Percentiles rank a stretch among this genome's conserved stretches.
Conservation (phyloP, 2,888 invertebrate species). For the Anagyrus pseudococci region DNA sequence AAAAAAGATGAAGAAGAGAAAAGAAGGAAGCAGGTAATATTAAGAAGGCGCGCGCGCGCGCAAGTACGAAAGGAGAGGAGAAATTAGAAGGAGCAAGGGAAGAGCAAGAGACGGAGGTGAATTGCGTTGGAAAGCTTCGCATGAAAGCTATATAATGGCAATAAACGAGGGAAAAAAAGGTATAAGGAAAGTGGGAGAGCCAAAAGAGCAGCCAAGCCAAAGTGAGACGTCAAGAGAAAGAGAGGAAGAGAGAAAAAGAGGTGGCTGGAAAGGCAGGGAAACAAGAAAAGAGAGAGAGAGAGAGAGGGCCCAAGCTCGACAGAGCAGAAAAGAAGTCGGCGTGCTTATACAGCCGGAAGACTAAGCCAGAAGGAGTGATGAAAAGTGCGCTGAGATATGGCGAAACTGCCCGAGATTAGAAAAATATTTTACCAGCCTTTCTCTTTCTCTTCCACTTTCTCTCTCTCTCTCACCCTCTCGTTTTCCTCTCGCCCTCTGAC, state of each 20-base stretch:
- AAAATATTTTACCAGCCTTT: slow-evolving; percentile 22
- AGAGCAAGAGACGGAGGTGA: slow-evolving; percentile 11
- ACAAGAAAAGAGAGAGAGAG: slow-evolving; percentile 4
- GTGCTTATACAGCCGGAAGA: not conserved
- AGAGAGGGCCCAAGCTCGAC: not conserved
- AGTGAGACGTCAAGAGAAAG: slow-evolving; percentile 43
- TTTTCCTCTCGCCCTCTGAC: slow-evolving; percentile 24
- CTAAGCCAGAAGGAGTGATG: slow-evolving; percentile 11
- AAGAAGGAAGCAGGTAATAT: not conserved
- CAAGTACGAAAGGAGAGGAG: not conserved
- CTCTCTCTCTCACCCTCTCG: slow-evolving; percentile 27
- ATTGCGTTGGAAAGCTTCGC: slow-evolving; percentile 39
- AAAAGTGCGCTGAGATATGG: slow-evolving; percentile 18
- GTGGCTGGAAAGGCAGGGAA: slow-evolving; percentile 21
- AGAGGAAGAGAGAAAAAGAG: slow-evolving; percentile 38
- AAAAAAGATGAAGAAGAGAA: slow-evolving; percentile 14
- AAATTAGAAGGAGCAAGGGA: slow-evolving; percentile 17
- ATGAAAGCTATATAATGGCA: slow-evolving; percentile 46
- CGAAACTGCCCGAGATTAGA: not conserved
- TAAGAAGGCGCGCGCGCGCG: not conserved
- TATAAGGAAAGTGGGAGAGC: slow-evolving; percentile 30
- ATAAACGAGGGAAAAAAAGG: slow-evolving; percentile 42
- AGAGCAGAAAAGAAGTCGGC: slow-evolving; percentile 18
- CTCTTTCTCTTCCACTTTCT: slow-evolving; percentile 33
- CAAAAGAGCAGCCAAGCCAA: too few relatives aligned